Base-by-base conservation (phyloP, 2,888 invertebrate genomes). In the Plagodis pulveraria region DNA sequence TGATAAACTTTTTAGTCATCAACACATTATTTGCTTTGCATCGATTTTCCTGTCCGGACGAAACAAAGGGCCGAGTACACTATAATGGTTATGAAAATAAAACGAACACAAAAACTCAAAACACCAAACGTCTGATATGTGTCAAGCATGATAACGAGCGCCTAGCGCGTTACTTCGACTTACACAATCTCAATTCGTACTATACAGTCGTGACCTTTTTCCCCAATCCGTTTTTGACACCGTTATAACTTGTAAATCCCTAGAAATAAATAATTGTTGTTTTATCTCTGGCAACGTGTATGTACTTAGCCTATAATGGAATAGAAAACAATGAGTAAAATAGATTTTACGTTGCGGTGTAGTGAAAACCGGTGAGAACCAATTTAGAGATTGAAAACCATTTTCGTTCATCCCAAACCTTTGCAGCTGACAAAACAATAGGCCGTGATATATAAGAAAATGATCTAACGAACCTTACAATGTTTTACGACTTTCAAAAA, bases 201-300 rank as follows among this genome's bases (percentile, higher is more conserved):
- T 92, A 92, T 81, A 92, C 92, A 66, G 86, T 87, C 63, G 92
- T 92, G 55, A 92, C 91, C 89, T 89, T 91, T 87, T 86, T 91
- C 72, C 87, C 79, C 69, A 79, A 83, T 83, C 91, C 92, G 62
- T 92, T 91, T 89, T 89, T 91, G 82, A 91, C 91, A 85, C 87
- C 89, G 59, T 91, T 91, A 91, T 91, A 91, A 87, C 92, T 92
- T 89, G 91, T 92, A 86, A 91, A 92, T 10, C 91, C 92, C 91
- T 91, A 91, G 78, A 92, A 92, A 90, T 83, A 87, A 85, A 88
- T 50, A 60, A 67, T 45, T 54, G 48, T 38, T 48, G 22, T 22
- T 73, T 65, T 68, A 66, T 57, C 56, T 36, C 54, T 9, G 42
- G 22, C 38, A 38, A 9, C 38, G 38, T 9, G 38, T 8, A 38